Base-by-base conservation (phyloP, 2,797 vertebrate species). In the Dryobates pubescens region DNA sequence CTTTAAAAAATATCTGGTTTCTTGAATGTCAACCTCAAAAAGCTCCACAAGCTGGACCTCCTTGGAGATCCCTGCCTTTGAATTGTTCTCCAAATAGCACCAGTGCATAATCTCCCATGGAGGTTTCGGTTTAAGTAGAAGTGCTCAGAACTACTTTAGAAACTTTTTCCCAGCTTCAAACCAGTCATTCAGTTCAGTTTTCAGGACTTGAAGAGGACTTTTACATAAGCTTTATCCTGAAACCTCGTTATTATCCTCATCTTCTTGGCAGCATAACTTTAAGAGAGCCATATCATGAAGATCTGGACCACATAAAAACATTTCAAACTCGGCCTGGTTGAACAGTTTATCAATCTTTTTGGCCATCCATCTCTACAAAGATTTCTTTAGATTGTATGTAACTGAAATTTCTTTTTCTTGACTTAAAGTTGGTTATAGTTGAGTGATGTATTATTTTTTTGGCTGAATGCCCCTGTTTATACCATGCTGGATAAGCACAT, bases 11-110 rank as follows among this genome's bases (percentile, higher is more conserved):
- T 85, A 75, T 75, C 67, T 56, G 49, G 13, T 64, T 86, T 56
- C 49, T 64, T 79, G 49, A 83, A 64, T 41, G 29, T n/a, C 27
- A 53, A 4, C 57, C 51, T 95, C 72, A 83, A 83, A 93, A 68
- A 62, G 20, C 15, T 75, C 32, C 1, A 0, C 58, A 70, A 85
- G 27, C 0, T 0, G 47, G 70, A 74, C 79, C 47, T 95, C 84
- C 73, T 84, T 69, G 84, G 86, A 89, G 86, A 58, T 56, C 13
- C 27, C 47, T 83, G 29, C 8, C 17, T 90, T 87, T 93, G 86
- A 92, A 20, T 51, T 54, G 20, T 62, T 89, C 87, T 94, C 45
- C 82, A 64, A 88, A 90, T 88, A 95, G 54, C 43, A 68, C 49
- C 43, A 26, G 75, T 51, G 9, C 41, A 8, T 85, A 69, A 84